Evolutionary conservation across 2,797 vertebrate genomes (phyloP).

Genomic region (Masticophis lateralis): DNA sequence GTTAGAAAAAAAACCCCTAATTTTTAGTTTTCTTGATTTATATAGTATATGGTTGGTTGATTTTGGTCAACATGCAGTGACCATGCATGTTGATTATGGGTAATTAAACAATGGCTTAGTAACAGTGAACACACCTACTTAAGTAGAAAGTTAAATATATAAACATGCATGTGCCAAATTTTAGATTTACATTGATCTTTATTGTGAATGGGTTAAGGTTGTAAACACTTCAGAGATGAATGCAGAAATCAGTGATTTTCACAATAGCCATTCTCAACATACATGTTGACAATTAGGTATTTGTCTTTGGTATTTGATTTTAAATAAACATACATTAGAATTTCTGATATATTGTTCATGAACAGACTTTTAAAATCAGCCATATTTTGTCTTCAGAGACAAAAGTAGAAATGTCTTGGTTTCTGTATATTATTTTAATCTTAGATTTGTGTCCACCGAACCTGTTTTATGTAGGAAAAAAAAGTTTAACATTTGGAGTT

Average conservation of each 20-base stretch:
- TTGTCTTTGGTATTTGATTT: background rate
- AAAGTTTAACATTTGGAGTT: background rate
- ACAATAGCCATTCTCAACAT: background rate
- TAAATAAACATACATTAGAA: background rate
- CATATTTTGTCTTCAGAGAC: background rate
- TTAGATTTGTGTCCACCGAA: background rate
- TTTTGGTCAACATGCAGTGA: background rate
- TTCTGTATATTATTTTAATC: background rate
- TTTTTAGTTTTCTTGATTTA: background rate
- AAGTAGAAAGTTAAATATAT: background rate
- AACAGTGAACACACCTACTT: background rate
- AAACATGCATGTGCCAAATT: background rate
- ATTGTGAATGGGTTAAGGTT: background rate
- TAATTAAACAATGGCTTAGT: background rate
- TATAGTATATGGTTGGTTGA: background rate
- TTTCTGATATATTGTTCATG: background rate
- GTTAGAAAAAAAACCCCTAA: background rate
- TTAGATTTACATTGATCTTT: background rate
- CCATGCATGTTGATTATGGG: background rate
- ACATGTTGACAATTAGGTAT: background rate
- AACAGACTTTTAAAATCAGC: background rate
- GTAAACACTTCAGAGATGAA: background rate
- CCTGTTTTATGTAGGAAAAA: background rate
- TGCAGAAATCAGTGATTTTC: background rate
- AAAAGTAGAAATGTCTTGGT: background rate